phyloP scores from a whole-genome alignment of 2,113 vertebrate genomes.

The Serilophus lunatus region DNA sequence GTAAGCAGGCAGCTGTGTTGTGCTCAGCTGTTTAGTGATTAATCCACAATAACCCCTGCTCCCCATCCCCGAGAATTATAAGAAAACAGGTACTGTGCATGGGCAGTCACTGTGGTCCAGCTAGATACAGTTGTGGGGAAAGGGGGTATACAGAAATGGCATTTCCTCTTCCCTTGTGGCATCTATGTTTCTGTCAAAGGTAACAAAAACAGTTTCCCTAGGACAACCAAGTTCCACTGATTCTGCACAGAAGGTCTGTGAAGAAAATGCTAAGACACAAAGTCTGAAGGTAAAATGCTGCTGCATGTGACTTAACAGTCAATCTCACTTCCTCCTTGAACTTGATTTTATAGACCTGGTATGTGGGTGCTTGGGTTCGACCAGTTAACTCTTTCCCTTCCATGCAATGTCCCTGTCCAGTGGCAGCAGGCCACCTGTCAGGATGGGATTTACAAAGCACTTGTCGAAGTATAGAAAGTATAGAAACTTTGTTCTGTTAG shows the following conservation, averaged over 20 bases:
- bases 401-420: fast-evolving
- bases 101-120: neutral
- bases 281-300: neutral
- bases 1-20: neutral
- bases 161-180: neutral
- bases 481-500: neutral
- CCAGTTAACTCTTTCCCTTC: too few relatives aligned
- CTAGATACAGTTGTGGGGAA: neutral
- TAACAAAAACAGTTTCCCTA: neutral
- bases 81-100: neutral
- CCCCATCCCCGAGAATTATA: neutral
- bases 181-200: neutral
- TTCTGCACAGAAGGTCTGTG: neutral
- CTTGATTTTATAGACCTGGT: neutral
- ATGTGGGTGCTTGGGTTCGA: fast-evolving
- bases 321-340: neutral
- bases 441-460: neutral
- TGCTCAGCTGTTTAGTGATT: neutral
- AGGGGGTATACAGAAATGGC: neutral
- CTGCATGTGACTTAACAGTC: neutral
- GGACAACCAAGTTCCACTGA: neutral
- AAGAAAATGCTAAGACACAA: neutral
- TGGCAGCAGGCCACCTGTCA: neutral
- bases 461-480: neutral
- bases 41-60: neutral